phyloP scores from a whole-genome alignment of 2,888 invertebrate genomes.

The Cantharis rustica region DNA sequence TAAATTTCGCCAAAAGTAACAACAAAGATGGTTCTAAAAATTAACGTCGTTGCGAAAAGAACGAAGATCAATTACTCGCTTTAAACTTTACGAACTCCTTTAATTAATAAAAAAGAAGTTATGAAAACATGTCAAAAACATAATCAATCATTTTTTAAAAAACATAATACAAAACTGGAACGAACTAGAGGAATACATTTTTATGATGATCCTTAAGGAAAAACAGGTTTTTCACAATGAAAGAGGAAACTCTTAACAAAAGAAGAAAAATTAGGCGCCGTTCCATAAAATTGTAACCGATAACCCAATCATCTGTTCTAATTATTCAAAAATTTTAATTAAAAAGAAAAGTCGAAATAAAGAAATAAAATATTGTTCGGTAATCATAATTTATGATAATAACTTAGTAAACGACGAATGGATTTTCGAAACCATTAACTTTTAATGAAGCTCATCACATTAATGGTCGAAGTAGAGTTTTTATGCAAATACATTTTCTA shows the following conservation, averaged over 20 bases:
- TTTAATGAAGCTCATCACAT: not conserved
- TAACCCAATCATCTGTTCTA: not conserved
- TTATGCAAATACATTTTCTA: not conserved
- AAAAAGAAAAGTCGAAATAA: not conserved
- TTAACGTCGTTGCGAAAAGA: not conserved
- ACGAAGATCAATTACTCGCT: conserved; percentile 13
- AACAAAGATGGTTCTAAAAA: not conserved
- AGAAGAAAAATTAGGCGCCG: not conserved
- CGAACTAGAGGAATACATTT: conserved; percentile 13
- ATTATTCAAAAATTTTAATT: not conserved
- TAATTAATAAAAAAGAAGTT: conserved; percentile 19
- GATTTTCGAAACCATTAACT: not conserved
- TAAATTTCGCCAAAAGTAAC: not conserved
- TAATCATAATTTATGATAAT: not conserved
- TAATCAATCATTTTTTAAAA: conserved; percentile 14
- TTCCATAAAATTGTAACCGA: not conserved
- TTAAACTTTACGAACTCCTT: conserved; percentile 13
- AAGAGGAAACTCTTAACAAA: conserved; percentile 6
- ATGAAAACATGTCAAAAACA: conserved; percentile 14
- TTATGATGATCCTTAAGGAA: conserved; percentile 4
- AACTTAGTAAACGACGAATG: not conserved
- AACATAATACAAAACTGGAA: conserved; percentile 7
- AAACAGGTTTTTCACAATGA: conserved; percentile 6
- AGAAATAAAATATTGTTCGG: not conserved
- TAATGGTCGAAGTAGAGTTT: not conserved